Base-by-base conservation (phyloP, 2,797 vertebrate species). In the Nyctalus aviator region DNA sequence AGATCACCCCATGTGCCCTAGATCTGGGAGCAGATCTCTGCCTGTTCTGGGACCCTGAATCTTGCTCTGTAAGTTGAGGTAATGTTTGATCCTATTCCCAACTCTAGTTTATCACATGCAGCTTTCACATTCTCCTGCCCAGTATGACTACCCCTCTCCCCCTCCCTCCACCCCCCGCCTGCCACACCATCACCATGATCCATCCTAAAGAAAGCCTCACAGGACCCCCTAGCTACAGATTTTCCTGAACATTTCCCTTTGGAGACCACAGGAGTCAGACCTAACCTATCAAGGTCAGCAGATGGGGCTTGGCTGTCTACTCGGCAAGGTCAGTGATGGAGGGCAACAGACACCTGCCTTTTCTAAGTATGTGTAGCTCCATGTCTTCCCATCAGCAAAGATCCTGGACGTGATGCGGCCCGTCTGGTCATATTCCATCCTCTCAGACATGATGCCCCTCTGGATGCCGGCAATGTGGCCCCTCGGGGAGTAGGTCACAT, bases 341-440 rank as follows among this genome's bases (percentile, higher is more conserved):
- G 48, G 41, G 23, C 62, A 59, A 48, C 6, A 71, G 96, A 95
- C 76, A 92, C 95, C 84, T 98, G 99, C 99, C 99, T 99, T 99
- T 97, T 99, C 99, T 57, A 99, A 98, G 94, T 99, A 99, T 0
- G 99, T 99, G 98, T 99, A 99, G 98, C 98, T 99, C 99, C 99
- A 99, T 0, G 99, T 99, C 97, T 99, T 99, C 17, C 99, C 99
- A 71, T 99, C 99, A 0, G 99, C 99, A 93, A 99, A 99, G 96
- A 99, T 99, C 97, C 99, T 98, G 76, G 99, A 99, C 1, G 98
- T 98, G 96, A 99, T 99, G 96, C 99, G 98, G 59, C 99, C 99
- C 0, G 99, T 99, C 93, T 99, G 99, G 98, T 99, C 99, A 0
- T 99, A 99, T 81, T 99, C 99, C 99, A 99, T 99, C 88, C 99